Conservation (phyloP, 2,113 vertebrate species). For the Lucifuga dentata region DNA sequence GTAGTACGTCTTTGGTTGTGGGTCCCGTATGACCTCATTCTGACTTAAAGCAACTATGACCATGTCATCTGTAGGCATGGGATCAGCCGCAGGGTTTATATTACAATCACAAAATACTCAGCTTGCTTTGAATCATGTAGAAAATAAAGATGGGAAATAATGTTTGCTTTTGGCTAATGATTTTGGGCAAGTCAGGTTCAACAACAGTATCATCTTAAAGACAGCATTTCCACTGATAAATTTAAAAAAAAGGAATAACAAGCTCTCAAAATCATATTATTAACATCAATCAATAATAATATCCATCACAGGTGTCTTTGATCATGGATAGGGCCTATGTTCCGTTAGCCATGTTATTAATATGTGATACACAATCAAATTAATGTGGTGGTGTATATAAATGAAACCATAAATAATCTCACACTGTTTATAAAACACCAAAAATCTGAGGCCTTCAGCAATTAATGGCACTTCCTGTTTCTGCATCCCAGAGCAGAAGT, state of each 20-base stretch:
- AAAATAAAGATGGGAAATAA: too few species aligned
- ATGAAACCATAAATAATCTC: slow-evolving; percentile 3
- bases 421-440: slow-evolving; percentile 6
- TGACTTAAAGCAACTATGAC: slow-evolving; percentile 24
- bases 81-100: background rate
- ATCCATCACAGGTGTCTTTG: background rate
- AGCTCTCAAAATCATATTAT: slow-evolving; percentile 9
- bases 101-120: slow-evolving; percentile 1
- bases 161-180: too few species aligned
- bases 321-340: background rate
- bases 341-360: background rate
- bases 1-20: slow-evolving; percentile 28
- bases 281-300: background rate
- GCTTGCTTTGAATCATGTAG: background rate
- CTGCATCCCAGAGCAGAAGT: slow-evolving; percentile 75
- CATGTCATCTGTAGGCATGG: slow-evolving; percentile 11
- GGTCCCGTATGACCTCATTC: slow-evolving; percentile 21
- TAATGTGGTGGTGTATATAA: background rate
- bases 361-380: background rate
- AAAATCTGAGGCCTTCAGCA: background rate
- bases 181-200: background rate
- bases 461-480: slow-evolving; percentile 72
- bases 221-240: background rate
- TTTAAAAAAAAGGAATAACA: background rate
- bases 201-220: background rate